These are phyloP conservation scores for Scaptomyza flava DNA, from an alignment of 2,888 invertebrate species.

Conservation along the genomic window DNA sequence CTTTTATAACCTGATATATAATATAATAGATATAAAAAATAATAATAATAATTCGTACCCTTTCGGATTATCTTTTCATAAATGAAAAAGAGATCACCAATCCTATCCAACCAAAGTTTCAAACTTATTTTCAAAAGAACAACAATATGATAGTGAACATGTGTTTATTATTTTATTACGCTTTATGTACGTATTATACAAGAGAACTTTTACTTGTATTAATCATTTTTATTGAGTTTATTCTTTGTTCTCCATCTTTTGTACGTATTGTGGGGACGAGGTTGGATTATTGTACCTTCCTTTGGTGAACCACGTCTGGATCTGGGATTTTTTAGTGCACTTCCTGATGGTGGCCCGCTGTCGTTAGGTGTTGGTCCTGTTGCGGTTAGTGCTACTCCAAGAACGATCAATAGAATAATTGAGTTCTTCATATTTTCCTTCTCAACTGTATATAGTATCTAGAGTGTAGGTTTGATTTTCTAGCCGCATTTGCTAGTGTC, in stretches of 20 bases:
- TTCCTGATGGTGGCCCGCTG: background rate
- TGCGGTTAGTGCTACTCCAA: background rate
- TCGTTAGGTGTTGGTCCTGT: background rate
- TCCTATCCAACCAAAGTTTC: too few relatives aligned
- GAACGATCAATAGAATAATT: background rate
- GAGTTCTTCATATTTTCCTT: background rate
- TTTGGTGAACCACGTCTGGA: background rate
- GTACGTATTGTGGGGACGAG: background rate
- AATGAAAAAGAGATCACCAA: too few relatives aligned
- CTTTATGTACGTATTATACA: too few relatives aligned
- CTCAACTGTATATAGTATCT: background rate
- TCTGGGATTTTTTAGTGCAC: background rate
- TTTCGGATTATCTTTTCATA: too few relatives aligned
- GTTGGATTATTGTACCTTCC: background rate
- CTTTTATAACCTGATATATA: too few relatives aligned
- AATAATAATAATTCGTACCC: too few relatives aligned
- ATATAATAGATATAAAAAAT: too few relatives aligned
- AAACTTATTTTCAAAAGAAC: too few relatives aligned
- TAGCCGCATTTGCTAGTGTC: background rate
- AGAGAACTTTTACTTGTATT: too few relatives aligned
- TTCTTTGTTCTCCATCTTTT: background rate
- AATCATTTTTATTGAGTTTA: too few relatives aligned
- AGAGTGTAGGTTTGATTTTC: background rate
- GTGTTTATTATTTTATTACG: too few relatives aligned
- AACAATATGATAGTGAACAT: too few relatives aligned